Percentiles rank a stretch among this genome's conserved stretches.
These are phyloP conservation scores for Botrylloides violaceus DNA, from an alignment of 23 tunicate genomes.

Conservation along the genomic window DNA sequence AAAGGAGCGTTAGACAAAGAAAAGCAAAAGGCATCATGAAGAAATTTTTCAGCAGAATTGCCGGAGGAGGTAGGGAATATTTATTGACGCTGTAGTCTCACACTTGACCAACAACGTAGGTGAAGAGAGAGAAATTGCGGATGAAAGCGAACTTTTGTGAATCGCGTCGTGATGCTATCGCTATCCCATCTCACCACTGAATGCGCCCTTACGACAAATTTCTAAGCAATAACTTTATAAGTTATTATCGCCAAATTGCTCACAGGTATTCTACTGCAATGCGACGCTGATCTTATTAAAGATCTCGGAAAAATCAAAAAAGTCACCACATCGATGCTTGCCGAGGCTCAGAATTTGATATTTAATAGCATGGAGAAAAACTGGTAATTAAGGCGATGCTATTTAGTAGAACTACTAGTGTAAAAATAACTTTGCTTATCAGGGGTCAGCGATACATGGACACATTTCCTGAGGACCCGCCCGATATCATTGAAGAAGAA, in stretches of 20 bases:
- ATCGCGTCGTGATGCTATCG: no score
- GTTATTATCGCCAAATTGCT: no score
- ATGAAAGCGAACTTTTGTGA: no score
- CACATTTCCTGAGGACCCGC: slow-evolving; percentile 33
- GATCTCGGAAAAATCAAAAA: slow-evolving; percentile 40
- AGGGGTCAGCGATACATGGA: slow-evolving; percentile 50
- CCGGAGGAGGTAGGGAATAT: slow-evolving; percentile 76
- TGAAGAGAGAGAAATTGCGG: no score
- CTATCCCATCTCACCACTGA: no score
- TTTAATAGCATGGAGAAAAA: slow-evolving; percentile 64
- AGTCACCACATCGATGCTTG: slow-evolving; percentile 78
- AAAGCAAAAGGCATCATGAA: slow-evolving; percentile 60
- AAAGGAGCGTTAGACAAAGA: slow-evolving; percentile 25
- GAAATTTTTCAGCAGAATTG: slow-evolving; percentile 54
- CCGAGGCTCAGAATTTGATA: slow-evolving; percentile 35
- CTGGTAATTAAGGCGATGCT: slow-evolving; percentile 39
- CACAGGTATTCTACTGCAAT: slow-evolving; percentile 62
- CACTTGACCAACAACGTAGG: no score
- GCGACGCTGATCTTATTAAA: slow-evolving; percentile 48
- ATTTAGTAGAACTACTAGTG: no score
- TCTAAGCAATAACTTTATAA: no score
- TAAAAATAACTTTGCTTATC: background rate
- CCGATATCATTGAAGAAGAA: background rate
- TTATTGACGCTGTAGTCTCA: no score
- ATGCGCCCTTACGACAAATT: no score